Evolutionary conservation across 2,113 vertebrate genomes (phyloP).

Genomic region (Anseranas semipalmata): DNA sequence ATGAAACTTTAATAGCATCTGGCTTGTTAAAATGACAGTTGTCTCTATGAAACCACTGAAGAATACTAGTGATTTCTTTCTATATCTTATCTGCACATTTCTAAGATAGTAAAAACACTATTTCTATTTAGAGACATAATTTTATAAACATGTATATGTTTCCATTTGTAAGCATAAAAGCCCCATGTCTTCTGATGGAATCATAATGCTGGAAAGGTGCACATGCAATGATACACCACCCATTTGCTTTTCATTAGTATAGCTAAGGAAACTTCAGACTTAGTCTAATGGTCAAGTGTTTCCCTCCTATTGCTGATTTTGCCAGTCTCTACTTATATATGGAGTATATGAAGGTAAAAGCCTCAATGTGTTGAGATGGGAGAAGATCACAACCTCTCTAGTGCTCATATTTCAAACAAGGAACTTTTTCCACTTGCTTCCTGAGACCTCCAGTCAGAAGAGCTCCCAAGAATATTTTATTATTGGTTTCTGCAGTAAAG

Average conservation of each 20-base stretch:
- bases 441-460: not conserved
- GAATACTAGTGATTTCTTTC: not conserved
- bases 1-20: not conserved
- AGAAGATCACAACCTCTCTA: not conserved
- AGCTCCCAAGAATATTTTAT: not conserved
- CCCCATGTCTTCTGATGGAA: not conserved
- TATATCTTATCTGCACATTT: not conserved
- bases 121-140: not conserved
- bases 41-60: not conserved
- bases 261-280: not conserved
- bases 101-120: not conserved
- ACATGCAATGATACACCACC: not conserved
- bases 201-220: not conserved
- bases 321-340: not conserved
- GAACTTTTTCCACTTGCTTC: not conserved
- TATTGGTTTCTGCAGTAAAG: not conserved
- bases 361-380: not conserved
- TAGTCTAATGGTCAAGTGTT: not conserved
- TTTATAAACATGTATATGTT: not conserved
- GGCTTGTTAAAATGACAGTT: not conserved
- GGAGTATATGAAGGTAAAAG: not conserved
- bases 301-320: not conserved
- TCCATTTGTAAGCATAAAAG: not conserved
- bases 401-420: not conserved
- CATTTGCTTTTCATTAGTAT: not conserved